Percentiles rank a stretch among this genome's conserved stretches.
These are phyloP conservation scores for Athalia circularis DNA, from an alignment of 2,888 invertebrate genomes.

Conservation along the genomic window DNA sequence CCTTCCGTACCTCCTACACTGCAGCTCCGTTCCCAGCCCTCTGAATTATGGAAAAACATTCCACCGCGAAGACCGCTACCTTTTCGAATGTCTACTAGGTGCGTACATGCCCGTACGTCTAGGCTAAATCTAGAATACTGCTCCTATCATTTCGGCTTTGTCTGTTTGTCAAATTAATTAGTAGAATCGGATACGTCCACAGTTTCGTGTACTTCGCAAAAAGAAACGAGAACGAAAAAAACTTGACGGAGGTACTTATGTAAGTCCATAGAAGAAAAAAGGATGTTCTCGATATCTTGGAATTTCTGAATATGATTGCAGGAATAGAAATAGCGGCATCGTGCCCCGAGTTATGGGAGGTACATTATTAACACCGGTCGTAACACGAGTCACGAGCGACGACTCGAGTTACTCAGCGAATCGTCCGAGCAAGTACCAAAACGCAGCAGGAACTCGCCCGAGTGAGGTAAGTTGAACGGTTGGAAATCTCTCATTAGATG, in stretches of 20 bases:
- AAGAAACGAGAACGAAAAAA: constrained; percentile 30
- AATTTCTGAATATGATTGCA: constrained; percentile 13
- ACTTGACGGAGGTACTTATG: too few relatives aligned
- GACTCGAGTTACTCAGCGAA: constrained; percentile 30
- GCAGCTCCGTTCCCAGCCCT: neutral
- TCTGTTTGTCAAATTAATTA: too few relatives aligned
- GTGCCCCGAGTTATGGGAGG: constrained; percentile 31
- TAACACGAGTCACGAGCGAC: constrained; percentile 37
- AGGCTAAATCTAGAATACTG: too few relatives aligned
- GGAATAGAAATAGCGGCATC: neutral
- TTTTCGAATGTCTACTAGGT: too few relatives aligned
- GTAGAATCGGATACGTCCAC: too few relatives aligned
- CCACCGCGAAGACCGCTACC: neutral
- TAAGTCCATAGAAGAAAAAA: neutral
- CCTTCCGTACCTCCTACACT: constrained; percentile 56
- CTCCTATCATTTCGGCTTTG: too few relatives aligned
- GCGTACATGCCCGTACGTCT: too few relatives aligned
- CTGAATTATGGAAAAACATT: neutral
- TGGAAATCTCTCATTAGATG: constrained; percentile 24
- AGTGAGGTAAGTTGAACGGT: constrained; percentile 35
- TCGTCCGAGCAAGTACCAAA: constrained; percentile 39
- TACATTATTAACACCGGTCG: constrained; percentile 41
- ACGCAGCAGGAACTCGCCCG: constrained; percentile 28
- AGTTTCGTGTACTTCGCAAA: neutral
- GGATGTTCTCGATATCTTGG: neutral